Evolutionary conservation across 2,888 invertebrate species (phyloP).

Genomic region (Lasioglossum leucozonium): DNA sequence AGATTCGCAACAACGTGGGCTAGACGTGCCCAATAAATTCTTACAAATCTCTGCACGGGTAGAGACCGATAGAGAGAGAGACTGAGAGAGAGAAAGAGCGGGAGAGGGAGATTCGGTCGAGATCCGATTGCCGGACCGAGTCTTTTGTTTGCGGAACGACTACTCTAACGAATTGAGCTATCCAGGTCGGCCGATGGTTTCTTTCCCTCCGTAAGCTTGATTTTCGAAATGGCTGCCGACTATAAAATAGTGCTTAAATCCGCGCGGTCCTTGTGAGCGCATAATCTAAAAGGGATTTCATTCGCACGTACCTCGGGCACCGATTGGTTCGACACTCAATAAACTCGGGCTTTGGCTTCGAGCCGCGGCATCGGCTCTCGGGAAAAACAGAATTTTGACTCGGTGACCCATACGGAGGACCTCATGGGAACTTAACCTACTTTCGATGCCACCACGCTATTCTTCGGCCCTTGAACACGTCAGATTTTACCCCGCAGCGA

Average conservation of each 20-base stretch:
- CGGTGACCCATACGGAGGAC: background rate
- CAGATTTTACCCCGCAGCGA: background rate
- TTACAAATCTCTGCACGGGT: conserved; percentile 5
- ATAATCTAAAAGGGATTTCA: conserved; percentile 20
- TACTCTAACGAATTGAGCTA: conserved; percentile 30
- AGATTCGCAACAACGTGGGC: conserved; percentile 15
- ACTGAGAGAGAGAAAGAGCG: background rate
- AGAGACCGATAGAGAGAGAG: background rate
- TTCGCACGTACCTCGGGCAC: background rate
- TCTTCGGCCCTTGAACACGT: background rate
- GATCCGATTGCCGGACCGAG: conserved; percentile 24
- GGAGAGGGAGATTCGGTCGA: conserved; percentile 5
- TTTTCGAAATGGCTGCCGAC: conserved; percentile 20
- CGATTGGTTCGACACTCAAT: conserved; percentile 9
- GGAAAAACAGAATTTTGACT: conserved; percentile 9
- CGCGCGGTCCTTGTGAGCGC: conserved; percentile 7
- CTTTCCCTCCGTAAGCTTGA: background rate
- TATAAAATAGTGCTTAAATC: conserved; percentile 16
- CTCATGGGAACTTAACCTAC: background rate
- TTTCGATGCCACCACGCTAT: background rate
- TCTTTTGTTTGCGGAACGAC: conserved; percentile 27
- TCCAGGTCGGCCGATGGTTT: conserved; percentile 3
- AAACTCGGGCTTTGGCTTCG: background rate
- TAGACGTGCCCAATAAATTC: conserved; percentile 29
- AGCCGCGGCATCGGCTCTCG: background rate